Conservation (phyloP, 1,140 invertebrate species). For the Drosophila asahinai region DNA sequence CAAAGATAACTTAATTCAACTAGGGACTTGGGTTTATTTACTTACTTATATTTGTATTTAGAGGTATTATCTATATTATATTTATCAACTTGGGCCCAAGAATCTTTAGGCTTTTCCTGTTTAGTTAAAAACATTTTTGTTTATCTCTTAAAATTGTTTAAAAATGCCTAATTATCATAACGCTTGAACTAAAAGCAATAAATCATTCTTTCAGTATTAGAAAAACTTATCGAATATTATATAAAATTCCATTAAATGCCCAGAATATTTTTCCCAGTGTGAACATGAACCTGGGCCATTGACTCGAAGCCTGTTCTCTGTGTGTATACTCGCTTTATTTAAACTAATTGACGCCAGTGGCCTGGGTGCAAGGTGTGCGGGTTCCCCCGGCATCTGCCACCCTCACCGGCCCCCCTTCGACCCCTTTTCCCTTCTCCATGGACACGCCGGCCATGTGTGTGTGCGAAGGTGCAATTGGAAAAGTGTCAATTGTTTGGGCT, state of each 20-base stretch:
- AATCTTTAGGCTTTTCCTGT: too few species aligned
- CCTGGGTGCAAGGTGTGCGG: conserved; percentile 64
- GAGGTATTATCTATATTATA: neutral
- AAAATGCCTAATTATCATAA: too few species aligned
- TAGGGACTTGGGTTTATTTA: too few species aligned
- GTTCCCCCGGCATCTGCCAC: conserved; percentile 40
- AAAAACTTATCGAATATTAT: neutral
- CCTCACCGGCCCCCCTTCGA: neutral
- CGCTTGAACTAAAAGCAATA: neutral
- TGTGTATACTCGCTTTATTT: conserved; percentile 65
- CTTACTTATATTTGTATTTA: neutral
- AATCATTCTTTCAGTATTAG: neutral
- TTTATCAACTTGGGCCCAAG: too few species aligned
- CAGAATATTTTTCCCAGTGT: conserved; percentile 1
- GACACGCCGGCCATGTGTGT: conserved; percentile 8
- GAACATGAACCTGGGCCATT: conserved; percentile 59
- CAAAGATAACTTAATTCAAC: neutral
- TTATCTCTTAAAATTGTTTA: too few species aligned
- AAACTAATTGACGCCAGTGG: conserved; percentile 79
- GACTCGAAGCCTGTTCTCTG: conserved; percentile 55
- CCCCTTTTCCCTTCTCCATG: neutral
- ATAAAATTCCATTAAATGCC: neutral
- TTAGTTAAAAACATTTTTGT: too few species aligned
- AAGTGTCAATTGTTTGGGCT: conserved; percentile 74
- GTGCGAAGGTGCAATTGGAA: conserved; percentile 73